phyloP scores from a whole-genome alignment of 2,113 vertebrate genomes.

The Plestiodon gilberti region DNA sequence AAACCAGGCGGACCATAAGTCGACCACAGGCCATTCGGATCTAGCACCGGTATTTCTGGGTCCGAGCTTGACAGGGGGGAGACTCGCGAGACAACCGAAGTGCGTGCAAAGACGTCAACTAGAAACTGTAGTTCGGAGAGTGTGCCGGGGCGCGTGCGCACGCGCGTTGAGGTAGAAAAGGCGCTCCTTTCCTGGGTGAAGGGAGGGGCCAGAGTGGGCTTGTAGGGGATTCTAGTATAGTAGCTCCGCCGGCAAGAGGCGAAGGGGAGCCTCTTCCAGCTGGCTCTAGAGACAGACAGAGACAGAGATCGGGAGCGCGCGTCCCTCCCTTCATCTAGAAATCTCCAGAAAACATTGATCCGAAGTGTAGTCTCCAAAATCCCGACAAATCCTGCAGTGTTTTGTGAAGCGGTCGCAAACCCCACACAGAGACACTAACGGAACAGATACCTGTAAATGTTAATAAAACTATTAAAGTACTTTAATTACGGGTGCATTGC shows the following conservation, averaged over 20 bases:
- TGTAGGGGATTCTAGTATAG: not conserved
- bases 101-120: not conserved
- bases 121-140: not conserved
- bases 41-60: too few species aligned
- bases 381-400: not conserved
- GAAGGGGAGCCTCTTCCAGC: not conserved
- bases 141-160: not conserved
- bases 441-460: not conserved
- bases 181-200: not conserved
- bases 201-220: not conserved
- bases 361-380: too few species aligned
- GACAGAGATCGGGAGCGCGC: not conserved
- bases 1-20: not conserved
- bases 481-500: not conserved
- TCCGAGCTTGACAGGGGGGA: not conserved
- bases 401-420: not conserved
- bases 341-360: not conserved
- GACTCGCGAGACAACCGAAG: not conserved
- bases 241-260: too few species aligned
- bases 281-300: not conserved
- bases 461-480: not conserved
- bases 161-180: not conserved
- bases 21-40: not conserved
- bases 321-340: not conserved
- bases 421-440: too few species aligned